Percentiles rank a stretch among this genome's conserved stretches.
Evolutionary conservation across 2,888 invertebrate species (phyloP).

Genomic region (Agrenia bidenticulata): DNA sequence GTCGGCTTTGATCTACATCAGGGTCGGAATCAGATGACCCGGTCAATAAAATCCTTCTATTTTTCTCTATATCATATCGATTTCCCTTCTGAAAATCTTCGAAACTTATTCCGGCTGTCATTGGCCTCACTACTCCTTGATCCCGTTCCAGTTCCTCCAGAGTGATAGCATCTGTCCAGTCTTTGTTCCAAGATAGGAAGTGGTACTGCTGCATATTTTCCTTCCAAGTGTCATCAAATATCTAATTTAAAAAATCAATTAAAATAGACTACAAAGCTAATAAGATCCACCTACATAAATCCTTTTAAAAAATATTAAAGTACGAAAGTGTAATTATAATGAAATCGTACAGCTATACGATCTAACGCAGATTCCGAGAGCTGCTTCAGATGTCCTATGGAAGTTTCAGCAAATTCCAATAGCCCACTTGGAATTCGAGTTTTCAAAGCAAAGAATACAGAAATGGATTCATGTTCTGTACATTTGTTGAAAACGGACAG

Average conservation of each 20-base stretch:
- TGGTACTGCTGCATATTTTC: constrained; percentile 35
- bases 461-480: constrained; percentile 26
- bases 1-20: too few relatives aligned
- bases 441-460: constrained; percentile 32
- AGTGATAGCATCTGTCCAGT: constrained; percentile 27
- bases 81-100: constrained; percentile 1
- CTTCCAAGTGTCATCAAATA: constrained; percentile 30
- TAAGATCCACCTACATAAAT: too few relatives aligned
- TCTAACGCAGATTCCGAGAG: constrained; percentile 24
- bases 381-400: constrained; percentile 20
- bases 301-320: background rate
- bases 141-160: constrained; percentile 8
- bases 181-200: constrained; percentile 35
- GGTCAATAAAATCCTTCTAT: too few relatives aligned
- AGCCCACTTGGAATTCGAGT: constrained; percentile 34
- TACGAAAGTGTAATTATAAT: background rate
- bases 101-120: background rate
- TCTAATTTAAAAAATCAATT: constrained; percentile 15
- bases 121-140: background rate
- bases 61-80: too few relatives aligned
- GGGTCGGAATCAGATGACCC: too few relatives aligned
- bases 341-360: constrained; percentile 26
- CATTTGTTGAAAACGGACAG: constrained; percentile 29
- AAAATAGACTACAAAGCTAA: background rate
- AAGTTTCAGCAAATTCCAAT: constrained; percentile 26